Evolutionary conservation across 2,888 invertebrate genomes (phyloP).

Genomic region (Cerastoderma edule): DNA sequence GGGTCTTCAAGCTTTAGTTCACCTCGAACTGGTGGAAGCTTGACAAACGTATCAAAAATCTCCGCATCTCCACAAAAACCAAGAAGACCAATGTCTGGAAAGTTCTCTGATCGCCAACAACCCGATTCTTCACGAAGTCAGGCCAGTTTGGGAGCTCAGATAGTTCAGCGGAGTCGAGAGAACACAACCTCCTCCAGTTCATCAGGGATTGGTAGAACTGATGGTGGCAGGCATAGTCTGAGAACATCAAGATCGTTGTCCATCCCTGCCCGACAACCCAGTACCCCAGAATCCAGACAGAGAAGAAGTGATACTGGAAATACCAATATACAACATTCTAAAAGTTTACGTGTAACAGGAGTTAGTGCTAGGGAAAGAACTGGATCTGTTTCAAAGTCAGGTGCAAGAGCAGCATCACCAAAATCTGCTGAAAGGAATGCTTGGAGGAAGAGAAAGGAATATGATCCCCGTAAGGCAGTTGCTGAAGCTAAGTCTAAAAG

Average conservation of each 20-base stretch:
- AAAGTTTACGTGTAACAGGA: slow-evolving; percentile 72
- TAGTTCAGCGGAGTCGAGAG: slow-evolving; percentile 73
- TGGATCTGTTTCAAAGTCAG: slow-evolving; percentile 70
- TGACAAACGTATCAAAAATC: slow-evolving; percentile 55
- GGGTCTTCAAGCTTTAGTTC: slow-evolving; percentile 53
- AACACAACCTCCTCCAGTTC: slow-evolving; percentile 54
- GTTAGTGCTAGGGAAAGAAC: slow-evolving; percentile 67
- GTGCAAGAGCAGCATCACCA: slow-evolving; percentile 75
- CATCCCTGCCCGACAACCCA: slow-evolving; percentile 50
- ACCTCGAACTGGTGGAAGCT: slow-evolving; percentile 50
- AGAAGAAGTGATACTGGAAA: slow-evolving; percentile 58
- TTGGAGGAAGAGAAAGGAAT: slow-evolving; percentile 97
- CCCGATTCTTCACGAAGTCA: slow-evolving; percentile 69
- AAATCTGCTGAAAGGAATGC: slow-evolving; percentile 92
- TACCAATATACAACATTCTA: slow-evolving; percentile 62
- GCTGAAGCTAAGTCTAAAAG: slow-evolving; percentile 88
- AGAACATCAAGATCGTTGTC: slow-evolving; percentile 60
- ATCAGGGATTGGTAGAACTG: slow-evolving; percentile 56
- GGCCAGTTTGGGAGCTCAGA: slow-evolving; percentile 76
- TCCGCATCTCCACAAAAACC: slow-evolving; percentile 62
- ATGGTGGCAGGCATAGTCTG: slow-evolving; percentile 75
- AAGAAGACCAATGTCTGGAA: slow-evolving; percentile 58
- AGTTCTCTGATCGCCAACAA: slow-evolving; percentile 43
- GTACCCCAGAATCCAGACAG: slow-evolving; percentile 36
- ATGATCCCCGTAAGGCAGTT: slow-evolving; percentile 97